Conservation (phyloP, 2,797 vertebrate species). For the Hippocampus kuda region DNA sequence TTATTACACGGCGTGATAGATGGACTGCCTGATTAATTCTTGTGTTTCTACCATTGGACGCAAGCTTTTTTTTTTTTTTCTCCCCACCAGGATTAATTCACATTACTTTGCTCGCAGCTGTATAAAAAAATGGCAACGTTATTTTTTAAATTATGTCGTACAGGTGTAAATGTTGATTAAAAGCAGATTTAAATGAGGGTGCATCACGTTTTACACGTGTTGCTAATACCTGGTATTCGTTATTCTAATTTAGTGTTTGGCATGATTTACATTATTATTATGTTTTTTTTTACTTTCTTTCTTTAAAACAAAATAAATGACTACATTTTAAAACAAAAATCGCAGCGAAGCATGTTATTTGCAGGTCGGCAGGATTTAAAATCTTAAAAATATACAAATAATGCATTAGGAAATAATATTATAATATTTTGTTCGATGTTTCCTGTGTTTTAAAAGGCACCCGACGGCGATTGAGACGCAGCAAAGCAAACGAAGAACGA, state of each 20-base stretch:
- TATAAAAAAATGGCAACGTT: slow-evolving; percentile 28
- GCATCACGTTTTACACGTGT: background rate
- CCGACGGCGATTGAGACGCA: background rate
- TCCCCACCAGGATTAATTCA: slow-evolving; percentile 73
- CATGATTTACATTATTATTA: background rate
- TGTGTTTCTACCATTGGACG: slow-evolving; percentile 99
- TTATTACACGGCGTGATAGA: slow-evolving; percentile 98
- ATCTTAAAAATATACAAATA: background rate
- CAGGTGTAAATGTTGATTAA: background rate
- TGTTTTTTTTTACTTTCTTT: background rate
- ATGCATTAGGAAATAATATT: background rate
- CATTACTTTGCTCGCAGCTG: slow-evolving; percentile 66
- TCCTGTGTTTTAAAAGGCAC: background rate
- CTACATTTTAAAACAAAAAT: background rate
- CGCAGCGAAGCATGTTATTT: background rate
- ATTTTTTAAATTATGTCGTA: background rate
- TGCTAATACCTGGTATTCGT: background rate
- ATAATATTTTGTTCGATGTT: background rate
- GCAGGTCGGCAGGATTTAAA: background rate
- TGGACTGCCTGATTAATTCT: slow-evolving; percentile 93
- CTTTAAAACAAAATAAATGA: no score
- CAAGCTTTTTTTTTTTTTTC: slow-evolving; percentile 41
- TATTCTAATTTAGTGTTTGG: no score
- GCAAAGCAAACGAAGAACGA: background rate
- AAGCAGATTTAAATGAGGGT: background rate